Percentiles rank a stretch among this genome's conserved stretches.
These are phyloP conservation scores for Erithacus rubecula DNA, from an alignment of 2,797 vertebrate genomes.

Conservation along the genomic window DNA sequence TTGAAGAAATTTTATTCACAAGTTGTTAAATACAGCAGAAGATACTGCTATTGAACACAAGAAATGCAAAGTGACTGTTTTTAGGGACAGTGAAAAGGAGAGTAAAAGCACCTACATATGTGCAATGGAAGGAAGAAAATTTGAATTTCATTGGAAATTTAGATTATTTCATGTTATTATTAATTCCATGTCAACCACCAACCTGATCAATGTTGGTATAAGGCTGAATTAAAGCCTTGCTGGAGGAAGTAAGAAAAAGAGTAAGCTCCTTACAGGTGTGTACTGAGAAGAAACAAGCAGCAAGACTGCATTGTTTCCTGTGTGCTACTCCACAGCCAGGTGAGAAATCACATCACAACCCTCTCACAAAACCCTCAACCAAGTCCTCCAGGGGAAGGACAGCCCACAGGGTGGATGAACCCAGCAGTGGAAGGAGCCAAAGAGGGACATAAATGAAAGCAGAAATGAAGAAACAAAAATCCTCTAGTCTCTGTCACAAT, in stretches of 20 bases:
- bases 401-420: neutral
- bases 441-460: neutral
- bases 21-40: neutral
- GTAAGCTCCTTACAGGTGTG: neutral
- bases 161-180: neutral
- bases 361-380: neutral
- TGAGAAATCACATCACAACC: fast-evolving
- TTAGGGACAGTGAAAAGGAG: neutral
- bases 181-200: neutral
- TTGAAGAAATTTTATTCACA: neutral
- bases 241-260: neutral
- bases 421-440: neutral
- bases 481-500: neutral
- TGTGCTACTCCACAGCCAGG: neutral
- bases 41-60: neutral
- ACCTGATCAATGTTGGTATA: fast-evolving
- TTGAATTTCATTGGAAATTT: neutral
- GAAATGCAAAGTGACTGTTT: neutral
- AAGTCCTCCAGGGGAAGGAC: neutral
- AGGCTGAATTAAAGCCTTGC: neutral
- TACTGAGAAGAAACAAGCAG: neutral
- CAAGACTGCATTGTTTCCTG: fast-evolving
- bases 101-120: neutral
- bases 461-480: neutral
- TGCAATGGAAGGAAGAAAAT: neutral